Evolutionary conservation across 1,140 invertebrate species (phyloP), one percentile per base, ranked within the genome.

Genomic region (Babylonia areolata): DNA sequence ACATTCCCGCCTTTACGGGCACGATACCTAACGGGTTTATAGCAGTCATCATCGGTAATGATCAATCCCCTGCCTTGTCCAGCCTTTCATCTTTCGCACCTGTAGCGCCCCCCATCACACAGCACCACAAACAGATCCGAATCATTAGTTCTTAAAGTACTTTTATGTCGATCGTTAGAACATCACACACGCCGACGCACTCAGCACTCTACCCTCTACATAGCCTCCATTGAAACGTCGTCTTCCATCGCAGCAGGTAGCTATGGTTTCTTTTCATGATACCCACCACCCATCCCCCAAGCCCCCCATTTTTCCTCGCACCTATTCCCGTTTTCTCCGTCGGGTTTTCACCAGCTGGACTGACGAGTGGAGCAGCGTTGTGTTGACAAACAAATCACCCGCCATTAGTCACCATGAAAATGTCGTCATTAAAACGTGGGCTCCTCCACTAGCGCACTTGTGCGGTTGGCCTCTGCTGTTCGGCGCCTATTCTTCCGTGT

Each of bases 321-420:
- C 2, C 17, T 51, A 12, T 2, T 2, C 46, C 46, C 46, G 9
- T 51, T 51, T 51, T 51, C 0, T 51, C 17, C 17, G 17, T n/a
- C n/a, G n/a, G n/a, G n/a, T n/a, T n/a, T n/a, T n/a, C n/a, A n/a
- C n/a, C n/a, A n/a, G n/a, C 17, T 9, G 46, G 46, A 51, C 9
- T 1, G 46, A 51, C 9, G 46, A 17, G 46, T 51, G 46, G 46
- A 12, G 28, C 15, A 64, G 58, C 5, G 20, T 64, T 5, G 28
- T 64, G 58, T 64, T 64, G 58, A 64, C 58, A 64, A 64, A 64
- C 28, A 64, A 23, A 3, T 5, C 58, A 23, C 58, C 12, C 6
- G 58, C 58, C 58, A 64, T 64, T 64, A 64, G 58, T 64, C 58
- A 64, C 58, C 58, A 64, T 64, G 58, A 64, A 64, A 64, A 64